Conservation (phyloP, 2,113 vertebrate species). For the Pluvialis apricaria region DNA sequence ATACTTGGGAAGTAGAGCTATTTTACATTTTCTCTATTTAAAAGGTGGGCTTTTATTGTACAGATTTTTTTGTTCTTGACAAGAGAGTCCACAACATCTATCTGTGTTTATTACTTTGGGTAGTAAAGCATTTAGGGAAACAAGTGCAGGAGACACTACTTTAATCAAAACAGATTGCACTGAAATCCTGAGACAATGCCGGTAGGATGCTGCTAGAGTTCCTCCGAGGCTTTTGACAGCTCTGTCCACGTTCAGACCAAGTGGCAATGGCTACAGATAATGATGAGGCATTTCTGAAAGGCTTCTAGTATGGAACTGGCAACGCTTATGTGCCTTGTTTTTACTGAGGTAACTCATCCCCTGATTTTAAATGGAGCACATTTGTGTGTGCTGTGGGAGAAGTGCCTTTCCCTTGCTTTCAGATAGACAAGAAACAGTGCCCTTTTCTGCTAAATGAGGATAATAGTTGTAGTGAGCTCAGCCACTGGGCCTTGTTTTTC, state of each 20-base stretch:
- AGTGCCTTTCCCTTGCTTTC: neutral
- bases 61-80: neutral
- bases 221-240: neutral
- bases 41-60: neutral
- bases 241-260: neutral
- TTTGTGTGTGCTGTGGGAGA: neutral
- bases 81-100: neutral
- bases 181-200: neutral
- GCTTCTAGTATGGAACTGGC: neutral
- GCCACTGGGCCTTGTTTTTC: neutral
- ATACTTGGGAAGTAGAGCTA: constrained; percentile 7
- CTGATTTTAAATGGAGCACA: accelerated
- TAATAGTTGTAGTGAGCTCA: neutral
- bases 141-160: neutral
- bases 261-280: neutral
- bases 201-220: neutral
- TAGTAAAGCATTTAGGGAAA: neutral
- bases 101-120: constrained; percentile 4
- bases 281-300: neutral
- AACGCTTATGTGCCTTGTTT: accelerated
- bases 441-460: neutral
- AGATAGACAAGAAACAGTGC: neutral
- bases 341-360: neutral
- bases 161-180: neutral
- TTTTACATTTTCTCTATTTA: constrained; percentile 32